Evolutionary conservation across 1,140 invertebrate species (phyloP).

Genomic region (Drosophila orosa): DNA sequence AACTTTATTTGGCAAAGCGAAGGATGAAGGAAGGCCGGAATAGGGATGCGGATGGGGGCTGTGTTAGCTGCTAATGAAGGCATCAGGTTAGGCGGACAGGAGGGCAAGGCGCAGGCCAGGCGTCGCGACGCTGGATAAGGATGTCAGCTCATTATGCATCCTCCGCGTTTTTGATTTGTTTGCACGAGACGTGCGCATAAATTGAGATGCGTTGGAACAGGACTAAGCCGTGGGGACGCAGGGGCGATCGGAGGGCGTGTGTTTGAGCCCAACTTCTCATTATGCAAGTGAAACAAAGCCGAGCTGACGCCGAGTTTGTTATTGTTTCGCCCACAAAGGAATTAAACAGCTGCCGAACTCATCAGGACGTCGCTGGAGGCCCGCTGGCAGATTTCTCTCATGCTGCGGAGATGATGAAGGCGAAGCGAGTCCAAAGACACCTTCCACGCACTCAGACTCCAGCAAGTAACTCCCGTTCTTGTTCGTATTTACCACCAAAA

Average conservation of each 20-base stretch:
- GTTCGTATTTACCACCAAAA: not conserved
- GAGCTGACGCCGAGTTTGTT: slow-evolving; percentile 56
- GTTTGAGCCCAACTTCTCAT: slow-evolving; percentile 50
- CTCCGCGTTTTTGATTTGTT: slow-evolving; percentile 74
- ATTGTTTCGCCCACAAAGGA: slow-evolving; percentile 76
- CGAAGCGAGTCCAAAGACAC: slow-evolving; percentile 7
- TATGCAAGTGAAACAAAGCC: slow-evolving; percentile 72
- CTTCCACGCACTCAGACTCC: slow-evolving; percentile 1
- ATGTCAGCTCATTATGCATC: slow-evolving; percentile 75
- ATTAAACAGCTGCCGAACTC: slow-evolving; percentile 69
- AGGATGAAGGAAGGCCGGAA: not conserved
- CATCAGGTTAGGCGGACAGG: slow-evolving; percentile 34
- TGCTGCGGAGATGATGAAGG: not conserved
- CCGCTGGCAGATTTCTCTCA: not conserved
- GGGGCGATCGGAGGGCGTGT: not conserved
- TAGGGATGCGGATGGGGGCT: not conserved
- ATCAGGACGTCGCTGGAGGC: slow-evolving; percentile 35
- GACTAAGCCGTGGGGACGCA: slow-evolving; percentile 3
- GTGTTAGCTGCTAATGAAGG: slow-evolving; percentile 69
- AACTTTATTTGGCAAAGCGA: slow-evolving; percentile 71
- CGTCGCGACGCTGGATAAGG: slow-evolving; percentile 29
- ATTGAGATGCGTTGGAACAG: slow-evolving; percentile 56
- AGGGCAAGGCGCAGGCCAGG: slow-evolving; percentile 16
- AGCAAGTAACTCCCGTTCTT: not conserved
- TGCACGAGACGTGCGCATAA: slow-evolving; percentile 74